Conservation (phyloP, 2,797 vertebrate species). For the Rhynchonycteris naso region DNA sequence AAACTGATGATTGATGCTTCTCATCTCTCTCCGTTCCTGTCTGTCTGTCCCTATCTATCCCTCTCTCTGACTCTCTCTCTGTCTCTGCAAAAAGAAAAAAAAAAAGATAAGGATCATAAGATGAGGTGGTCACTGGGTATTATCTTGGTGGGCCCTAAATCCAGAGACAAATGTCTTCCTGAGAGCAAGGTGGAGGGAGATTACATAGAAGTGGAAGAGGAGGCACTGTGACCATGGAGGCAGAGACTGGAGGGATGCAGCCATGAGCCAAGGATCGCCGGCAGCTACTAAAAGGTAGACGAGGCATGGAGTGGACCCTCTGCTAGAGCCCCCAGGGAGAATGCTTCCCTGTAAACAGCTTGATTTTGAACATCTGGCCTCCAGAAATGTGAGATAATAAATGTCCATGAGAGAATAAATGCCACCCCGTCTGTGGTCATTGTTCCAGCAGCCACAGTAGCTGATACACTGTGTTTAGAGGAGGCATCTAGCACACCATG, state of each 20-base stretch:
- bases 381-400: too few relatives aligned
- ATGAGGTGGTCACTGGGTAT: not conserved
- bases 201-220: not conserved
- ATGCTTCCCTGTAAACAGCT: too few relatives aligned
- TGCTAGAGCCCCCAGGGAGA: too few relatives aligned
- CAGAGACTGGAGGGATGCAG: too few relatives aligned
- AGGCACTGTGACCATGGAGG: accelerated
- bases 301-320: not conserved
- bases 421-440: not conserved
- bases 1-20: too few relatives aligned
- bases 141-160: not conserved
- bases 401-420: too few relatives aligned
- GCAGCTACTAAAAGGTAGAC: not conserved
- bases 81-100: too few relatives aligned
- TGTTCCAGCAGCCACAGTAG: not conserved
- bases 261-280: not conserved
- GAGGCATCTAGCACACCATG: not conserved
- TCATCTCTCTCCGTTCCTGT: too few relatives aligned
- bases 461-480: not conserved
- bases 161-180: not conserved
- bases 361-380: too few relatives aligned
- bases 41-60: too few relatives aligned
- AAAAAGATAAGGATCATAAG: not conserved
- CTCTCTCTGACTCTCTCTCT: too few relatives aligned
- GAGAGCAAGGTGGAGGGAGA: not conserved